A percentile compares a stretch with the other conserved stretches of the same genome.
phyloP scores from a whole-genome alignment of 1,140 invertebrate genomes.

The Lordiphosa collinella region DNA sequence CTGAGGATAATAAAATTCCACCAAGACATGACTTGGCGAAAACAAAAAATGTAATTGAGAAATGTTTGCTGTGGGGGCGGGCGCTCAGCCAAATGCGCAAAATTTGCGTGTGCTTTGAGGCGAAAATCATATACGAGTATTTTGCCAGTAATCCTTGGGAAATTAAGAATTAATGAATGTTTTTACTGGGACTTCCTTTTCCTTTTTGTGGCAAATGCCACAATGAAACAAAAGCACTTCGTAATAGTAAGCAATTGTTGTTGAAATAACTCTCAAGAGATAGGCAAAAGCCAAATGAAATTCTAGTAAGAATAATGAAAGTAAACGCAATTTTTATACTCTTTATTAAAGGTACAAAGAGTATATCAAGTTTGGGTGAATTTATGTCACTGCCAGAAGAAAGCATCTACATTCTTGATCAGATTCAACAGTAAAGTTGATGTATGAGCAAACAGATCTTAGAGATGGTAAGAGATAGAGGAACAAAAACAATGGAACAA shows the following conservation, averaged over 20 bases:
- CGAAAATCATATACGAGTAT: conserved; percentile 33
- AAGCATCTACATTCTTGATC: no score
- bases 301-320: no score
- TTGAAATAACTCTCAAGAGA: conserved; percentile 11
- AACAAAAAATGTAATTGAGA: conserved; percentile 44
- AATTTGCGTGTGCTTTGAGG: conserved; percentile 9
- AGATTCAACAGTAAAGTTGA: no score
- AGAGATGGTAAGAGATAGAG: no score
- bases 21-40: conserved; percentile 34
- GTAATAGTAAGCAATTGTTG: conserved; percentile 22
- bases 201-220: not conserved
- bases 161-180: conserved; percentile 54
- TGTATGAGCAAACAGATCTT: no score
- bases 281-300: not conserved
- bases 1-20: conserved; percentile 64
- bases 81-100: conserved; percentile 31
- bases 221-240: conserved; percentile 14
- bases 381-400: no score
- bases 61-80: conserved; percentile 40
- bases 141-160: conserved; percentile 36
- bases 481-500: no score
- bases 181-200: conserved; percentile 7
- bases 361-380: no score
- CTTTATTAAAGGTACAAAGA: no score
- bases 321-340: no score